phyloP scores from a whole-genome alignment of 2,888 invertebrate genomes.

The Crematogaster levior region DNA sequence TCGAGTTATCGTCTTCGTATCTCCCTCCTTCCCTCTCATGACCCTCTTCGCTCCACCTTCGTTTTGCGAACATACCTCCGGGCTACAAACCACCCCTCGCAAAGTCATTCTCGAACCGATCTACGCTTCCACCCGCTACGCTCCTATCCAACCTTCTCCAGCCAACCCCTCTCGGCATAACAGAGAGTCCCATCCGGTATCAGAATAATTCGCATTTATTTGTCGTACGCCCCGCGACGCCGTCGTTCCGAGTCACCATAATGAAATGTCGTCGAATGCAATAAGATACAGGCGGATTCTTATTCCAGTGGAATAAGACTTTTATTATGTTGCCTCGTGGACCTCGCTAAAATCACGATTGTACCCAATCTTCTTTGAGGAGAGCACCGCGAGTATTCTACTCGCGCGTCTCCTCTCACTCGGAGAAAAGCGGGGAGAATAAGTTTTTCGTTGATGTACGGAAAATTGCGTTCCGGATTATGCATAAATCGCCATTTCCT shows the following conservation, averaged over 20 bases:
- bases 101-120: constrained; percentile 58
- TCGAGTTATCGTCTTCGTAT: constrained; percentile 77
- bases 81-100: constrained; percentile 66
- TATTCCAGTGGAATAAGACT: constrained; percentile 66
- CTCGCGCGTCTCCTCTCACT: background rate
- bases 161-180: constrained; percentile 44
- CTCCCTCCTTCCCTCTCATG: constrained; percentile 50
- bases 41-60: constrained; percentile 53
- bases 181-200: constrained; percentile 65
- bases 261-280: constrained; percentile 77
- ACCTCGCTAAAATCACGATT: constrained; percentile 71
- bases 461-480: constrained; percentile 72
- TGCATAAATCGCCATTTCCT: constrained; percentile 58
- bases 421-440: constrained; percentile 5
- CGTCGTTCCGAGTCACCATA: constrained; percentile 60
- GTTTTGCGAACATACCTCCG: constrained; percentile 55
- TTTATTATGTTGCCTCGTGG: constrained; percentile 72
- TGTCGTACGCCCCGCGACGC: constrained; percentile 56
- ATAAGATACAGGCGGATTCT: constrained; percentile 69
- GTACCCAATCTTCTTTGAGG: constrained; percentile 46
- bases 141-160: constrained; percentile 13
- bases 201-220: constrained; percentile 78
- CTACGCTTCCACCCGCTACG: constrained; percentile 11
- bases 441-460: constrained; percentile 57
- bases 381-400: background rate